Evolutionary conservation across 2,888 invertebrate genomes (phyloP).

Genomic region (Xanthorhoe spadicearia): DNA sequence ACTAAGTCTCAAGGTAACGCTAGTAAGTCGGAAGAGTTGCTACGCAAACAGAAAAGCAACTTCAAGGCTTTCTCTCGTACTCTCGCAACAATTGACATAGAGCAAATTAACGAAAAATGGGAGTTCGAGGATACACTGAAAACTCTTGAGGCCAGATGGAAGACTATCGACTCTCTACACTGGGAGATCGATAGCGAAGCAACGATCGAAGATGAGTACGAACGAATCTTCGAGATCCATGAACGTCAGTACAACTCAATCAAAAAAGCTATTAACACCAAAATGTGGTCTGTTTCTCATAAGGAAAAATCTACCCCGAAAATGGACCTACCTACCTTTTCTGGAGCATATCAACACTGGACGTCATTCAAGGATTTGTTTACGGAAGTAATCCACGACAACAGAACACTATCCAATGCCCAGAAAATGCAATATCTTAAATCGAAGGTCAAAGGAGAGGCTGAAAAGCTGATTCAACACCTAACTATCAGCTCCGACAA

Average conservation of each 20-base stretch:
- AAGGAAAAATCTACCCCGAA: conserved; percentile 11
- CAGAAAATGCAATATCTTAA: conserved; percentile 45
- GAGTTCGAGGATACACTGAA: conserved; percentile 15
- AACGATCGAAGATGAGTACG: not conserved
- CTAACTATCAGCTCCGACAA: conserved; percentile 41
- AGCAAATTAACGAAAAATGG: conserved; percentile 17
- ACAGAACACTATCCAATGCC: conserved; percentile 31
- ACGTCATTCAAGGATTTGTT: conserved; percentile 31
- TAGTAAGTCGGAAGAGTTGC: conserved; percentile 16
- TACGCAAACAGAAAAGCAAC: conserved; percentile 1
- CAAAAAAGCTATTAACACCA: conserved; percentile 11
- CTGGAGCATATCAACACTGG: conserved; percentile 18
- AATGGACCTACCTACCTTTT: conserved; percentile 7
- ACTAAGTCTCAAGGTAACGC: conserved; percentile 14
- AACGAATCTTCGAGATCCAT: conserved; percentile 4
- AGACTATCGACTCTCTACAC: conserved; percentile 17
- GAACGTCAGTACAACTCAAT: conserved; percentile 1
- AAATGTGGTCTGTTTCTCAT: conserved; percentile 31
- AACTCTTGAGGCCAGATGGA: conserved; percentile 16
- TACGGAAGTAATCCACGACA: conserved; percentile 39
- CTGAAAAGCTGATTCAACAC: conserved; percentile 40
- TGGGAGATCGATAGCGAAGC: conserved; percentile 17
- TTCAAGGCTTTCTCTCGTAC: conserved; percentile 10
- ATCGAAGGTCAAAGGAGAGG: conserved; percentile 22
- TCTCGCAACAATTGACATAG: conserved; percentile 12